phyloP scores from a whole-genome alignment of 2,113 vertebrate genomes.

The Dolichallabes microphthalmus region DNA sequence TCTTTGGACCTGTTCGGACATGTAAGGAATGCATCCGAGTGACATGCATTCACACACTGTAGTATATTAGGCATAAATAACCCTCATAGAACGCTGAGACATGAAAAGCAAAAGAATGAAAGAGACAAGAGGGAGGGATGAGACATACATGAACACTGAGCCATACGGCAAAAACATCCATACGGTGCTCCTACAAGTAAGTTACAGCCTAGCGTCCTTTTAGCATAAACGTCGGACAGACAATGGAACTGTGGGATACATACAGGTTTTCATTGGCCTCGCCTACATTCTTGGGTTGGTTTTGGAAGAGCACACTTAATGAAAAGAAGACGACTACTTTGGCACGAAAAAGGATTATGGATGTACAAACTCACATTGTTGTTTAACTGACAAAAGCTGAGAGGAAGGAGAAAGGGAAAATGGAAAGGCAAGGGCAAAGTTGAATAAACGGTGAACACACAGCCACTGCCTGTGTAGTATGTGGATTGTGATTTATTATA shows the following conservation, averaged over 20 bases:
- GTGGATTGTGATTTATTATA: neutral
- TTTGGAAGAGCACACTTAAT: neutral
- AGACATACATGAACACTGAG: neutral
- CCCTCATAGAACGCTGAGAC: slow-evolving; percentile 26
- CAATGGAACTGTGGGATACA: neutral
- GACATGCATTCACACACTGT: slow-evolving; percentile 48
- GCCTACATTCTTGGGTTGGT: slow-evolving; percentile 25
- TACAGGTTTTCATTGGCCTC: slow-evolving; percentile 13
- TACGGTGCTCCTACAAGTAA: neutral
- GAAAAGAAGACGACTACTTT: slow-evolving; percentile 11
- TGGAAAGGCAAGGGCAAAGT: neutral
- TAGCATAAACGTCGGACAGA: neutral
- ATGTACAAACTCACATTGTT: slow-evolving; percentile 21
- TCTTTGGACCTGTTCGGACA: slow-evolving; percentile 37
- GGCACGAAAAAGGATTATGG: slow-evolving; percentile 25
- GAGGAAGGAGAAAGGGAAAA: neutral
- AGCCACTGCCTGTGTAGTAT: neutral
- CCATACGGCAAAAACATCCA: neutral
- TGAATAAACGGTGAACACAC: neutral
- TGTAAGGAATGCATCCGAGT: slow-evolving; percentile 51
- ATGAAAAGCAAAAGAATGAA: slow-evolving; percentile 9
- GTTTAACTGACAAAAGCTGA: neutral
- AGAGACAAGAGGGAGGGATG: neutral
- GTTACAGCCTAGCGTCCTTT: neutral
- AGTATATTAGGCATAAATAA: slow-evolving; percentile 46